A percentile compares a stretch with the other conserved stretches of the same genome.
These are phyloP conservation scores for Rhea pennata DNA, from an alignment of 2,113 vertebrate species.

Conservation along the genomic window DNA sequence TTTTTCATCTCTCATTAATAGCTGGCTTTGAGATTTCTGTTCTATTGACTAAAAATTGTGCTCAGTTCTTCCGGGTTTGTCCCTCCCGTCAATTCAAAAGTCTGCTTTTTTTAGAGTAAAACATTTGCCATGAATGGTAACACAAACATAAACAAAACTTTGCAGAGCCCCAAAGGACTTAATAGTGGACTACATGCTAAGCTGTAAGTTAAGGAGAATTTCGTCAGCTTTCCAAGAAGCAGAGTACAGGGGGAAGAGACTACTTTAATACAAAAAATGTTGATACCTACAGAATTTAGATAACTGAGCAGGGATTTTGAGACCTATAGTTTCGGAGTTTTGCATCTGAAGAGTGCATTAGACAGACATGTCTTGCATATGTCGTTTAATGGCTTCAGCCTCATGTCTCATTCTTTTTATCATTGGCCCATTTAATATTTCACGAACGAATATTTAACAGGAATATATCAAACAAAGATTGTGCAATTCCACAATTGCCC, in stretches of 20 bases:
- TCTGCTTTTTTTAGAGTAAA: background rate
- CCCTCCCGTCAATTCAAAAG: background rate
- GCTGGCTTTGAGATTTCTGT: background rate
- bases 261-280: background rate
- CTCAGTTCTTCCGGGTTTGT: background rate
- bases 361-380: background rate
- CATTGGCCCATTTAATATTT: background rate
- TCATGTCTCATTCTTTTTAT: background rate
- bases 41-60: background rate
- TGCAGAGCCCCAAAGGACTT: background rate
- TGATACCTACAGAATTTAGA: background rate
- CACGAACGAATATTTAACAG: background rate
- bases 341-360: background rate
- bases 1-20: background rate
- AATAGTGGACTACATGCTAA: background rate
- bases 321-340: background rate
- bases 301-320: background rate
- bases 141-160: background rate
- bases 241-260: background rate
- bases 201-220: background rate
- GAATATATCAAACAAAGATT: background rate
- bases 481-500: background rate
- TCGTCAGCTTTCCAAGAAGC: background rate
- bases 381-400: background rate
- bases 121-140: background rate